These are phyloP conservation scores for Plutella xylostella DNA, from an alignment of 2,888 invertebrate species.

Conservation along the genomic window DNA sequence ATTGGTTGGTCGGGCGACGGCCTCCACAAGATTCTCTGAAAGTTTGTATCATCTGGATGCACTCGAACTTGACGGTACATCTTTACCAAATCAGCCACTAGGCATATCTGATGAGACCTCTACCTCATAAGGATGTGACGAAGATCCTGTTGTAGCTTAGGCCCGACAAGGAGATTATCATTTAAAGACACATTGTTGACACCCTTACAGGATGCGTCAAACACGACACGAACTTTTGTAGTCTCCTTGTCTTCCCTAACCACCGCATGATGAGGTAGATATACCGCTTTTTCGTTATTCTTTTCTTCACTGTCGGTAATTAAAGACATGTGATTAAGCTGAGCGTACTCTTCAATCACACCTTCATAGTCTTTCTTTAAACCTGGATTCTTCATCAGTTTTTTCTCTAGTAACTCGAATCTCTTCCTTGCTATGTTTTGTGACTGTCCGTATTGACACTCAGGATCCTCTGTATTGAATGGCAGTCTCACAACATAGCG, in stretches of 20 bases:
- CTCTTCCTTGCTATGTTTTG: slow-evolving; percentile 16
- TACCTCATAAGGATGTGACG: slow-evolving; percentile 20
- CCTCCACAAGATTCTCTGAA: slow-evolving; percentile 20
- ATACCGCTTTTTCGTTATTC: slow-evolving; percentile 4
- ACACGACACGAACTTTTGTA: slow-evolving; percentile 9
- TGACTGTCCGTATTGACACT: slow-evolving; percentile 14
- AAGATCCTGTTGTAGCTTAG: slow-evolving; percentile 15
- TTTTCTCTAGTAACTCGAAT: slow-evolving; percentile 15
- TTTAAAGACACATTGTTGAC: slow-evolving; percentile 9
- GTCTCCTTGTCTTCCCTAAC: slow-evolving; percentile 7
- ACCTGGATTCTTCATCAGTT: slow-evolving; percentile 12
- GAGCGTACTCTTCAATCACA: slow-evolving; percentile 15
- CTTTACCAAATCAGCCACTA: slow-evolving; percentile 21
- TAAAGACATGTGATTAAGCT: slow-evolving; percentile 12
- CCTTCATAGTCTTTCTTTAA: slow-evolving; percentile 15
- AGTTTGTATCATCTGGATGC: slow-evolving; percentile 13
- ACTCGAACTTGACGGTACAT: slow-evolving; percentile 21
- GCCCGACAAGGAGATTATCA: slow-evolving; percentile 10
- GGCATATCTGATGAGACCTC: slow-evolving; percentile 17
- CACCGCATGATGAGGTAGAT: slow-evolving; percentile 11
- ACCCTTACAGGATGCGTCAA: slow-evolving; percentile 13
- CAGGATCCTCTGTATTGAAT: slow-evolving; percentile 12
- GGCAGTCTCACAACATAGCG: slow-evolving; percentile 15
- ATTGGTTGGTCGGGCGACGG: slow-evolving; percentile 12
- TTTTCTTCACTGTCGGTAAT: neutral